Conservation (phyloP, 2,797 vertebrate species). For the Diplodus puntazzo region DNA sequence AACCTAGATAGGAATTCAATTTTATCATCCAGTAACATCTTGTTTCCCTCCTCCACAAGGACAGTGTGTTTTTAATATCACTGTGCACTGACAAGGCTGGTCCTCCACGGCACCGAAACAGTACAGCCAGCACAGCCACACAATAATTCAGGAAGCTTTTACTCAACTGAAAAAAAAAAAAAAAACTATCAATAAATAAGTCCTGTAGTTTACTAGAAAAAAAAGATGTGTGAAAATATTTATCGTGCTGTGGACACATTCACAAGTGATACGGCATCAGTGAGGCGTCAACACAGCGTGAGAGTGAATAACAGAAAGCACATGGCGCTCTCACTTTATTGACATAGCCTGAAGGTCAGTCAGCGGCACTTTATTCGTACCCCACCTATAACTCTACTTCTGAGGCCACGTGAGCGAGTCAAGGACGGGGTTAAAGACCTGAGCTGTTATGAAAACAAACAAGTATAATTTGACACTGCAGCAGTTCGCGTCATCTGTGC, state of each 20-base stretch:
- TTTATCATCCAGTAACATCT: slow-evolving; percentile 53
- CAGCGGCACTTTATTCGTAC: slow-evolving; percentile 49
- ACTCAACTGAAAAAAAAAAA: background rate
- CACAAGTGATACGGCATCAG: slow-evolving; percentile 30
- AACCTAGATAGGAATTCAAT: slow-evolving; percentile 48
- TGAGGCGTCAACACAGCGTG: slow-evolving; percentile 40
- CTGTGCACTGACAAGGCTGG: slow-evolving; percentile 11
- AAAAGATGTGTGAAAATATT: slow-evolving; percentile 26
- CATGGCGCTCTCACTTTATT: slow-evolving; percentile 55
- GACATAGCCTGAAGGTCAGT: slow-evolving; percentile 65
- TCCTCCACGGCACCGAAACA: background rate
- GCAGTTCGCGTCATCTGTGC: background rate
- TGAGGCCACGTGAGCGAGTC: slow-evolving; percentile 26
- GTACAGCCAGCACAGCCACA: slow-evolving; percentile 22
- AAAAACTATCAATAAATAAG: background rate
- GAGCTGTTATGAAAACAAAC: slow-evolving; percentile 65
- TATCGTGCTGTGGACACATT: slow-evolving; percentile 33
- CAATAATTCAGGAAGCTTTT: slow-evolving; percentile 31
- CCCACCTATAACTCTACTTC: slow-evolving; percentile 34
- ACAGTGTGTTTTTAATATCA: slow-evolving; percentile 41
- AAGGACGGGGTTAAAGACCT: slow-evolving; percentile 33
- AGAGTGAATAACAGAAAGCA: slow-evolving; percentile 65
- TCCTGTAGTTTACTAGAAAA: background rate
- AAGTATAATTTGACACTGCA: slow-evolving; percentile 19
- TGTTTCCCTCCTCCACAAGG: slow-evolving; percentile 47